Evolutionary conservation across 2,113 vertebrate genomes (phyloP), one percentile per base, ranked within the genome.

Genomic region (Orcinus orca): DNA sequence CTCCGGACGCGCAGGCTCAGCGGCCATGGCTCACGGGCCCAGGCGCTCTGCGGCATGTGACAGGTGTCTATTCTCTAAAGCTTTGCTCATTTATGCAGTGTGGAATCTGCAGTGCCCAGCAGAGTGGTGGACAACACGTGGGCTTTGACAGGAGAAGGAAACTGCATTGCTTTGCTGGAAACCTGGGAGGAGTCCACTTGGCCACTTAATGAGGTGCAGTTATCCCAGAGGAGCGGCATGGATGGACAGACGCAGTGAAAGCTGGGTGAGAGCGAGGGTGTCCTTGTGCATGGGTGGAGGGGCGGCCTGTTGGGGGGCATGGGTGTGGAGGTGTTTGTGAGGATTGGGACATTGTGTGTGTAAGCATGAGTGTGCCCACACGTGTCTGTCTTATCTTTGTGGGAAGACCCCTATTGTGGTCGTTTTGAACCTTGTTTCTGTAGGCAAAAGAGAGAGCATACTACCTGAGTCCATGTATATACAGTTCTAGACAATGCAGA

Each of bases 261-360:
- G 31, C 11, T 20, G 21, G 8, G 20, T 58, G 70, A 63, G 26
- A 6, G 18, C 1, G 0, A 17, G 53, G 53, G 4, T 38, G 26
- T 55, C 33, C 29, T 33, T 12, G 21, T 21, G 14, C 13, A 15
- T 2, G 13, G 12, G 2, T 5, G 33, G 33, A 8, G 8, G 13
- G 18, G 14, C 3, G n/a, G 2, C 3, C 8, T 9, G 4, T 17
- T 17, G 1, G 10, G 6, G 14, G 33, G 17, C 21, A 41, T 9
- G 44, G 17, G 29, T 8, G 11, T 50, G 41, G 38, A 10, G n/a
- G 11, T 21, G 18, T 8, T 23, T 65, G 53, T 62, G 38, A 82
- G 33, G 62, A 47, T 68, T 33, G n/a, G 55, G 60, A 77, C 20
- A 8, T 1, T 33, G 25, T 6, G 4, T 18, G 9, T 65, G 33